Conservation (phyloP, 2,888 invertebrate genomes). For the Lamellibrachia satsuma region DNA sequence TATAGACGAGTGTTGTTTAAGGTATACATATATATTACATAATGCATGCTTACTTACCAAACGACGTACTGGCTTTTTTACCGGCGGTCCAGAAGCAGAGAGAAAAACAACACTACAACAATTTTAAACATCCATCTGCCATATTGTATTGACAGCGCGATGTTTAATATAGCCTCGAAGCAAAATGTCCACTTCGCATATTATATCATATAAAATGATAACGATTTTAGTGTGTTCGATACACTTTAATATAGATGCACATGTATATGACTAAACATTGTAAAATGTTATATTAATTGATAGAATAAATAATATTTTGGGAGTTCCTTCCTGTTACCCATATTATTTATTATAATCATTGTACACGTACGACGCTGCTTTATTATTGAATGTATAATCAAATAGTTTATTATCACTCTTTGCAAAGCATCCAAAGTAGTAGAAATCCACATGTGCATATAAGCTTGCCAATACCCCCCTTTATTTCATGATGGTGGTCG, state of each 20-base stretch:
- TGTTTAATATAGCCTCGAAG: not conserved
- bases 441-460: too few species aligned
- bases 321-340: not conserved
- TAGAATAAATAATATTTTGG: not conserved
- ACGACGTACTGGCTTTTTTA: not conserved
- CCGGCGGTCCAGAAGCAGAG: not conserved
- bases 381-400: too few species aligned
- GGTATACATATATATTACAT: not conserved
- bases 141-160: constrained; percentile 17
- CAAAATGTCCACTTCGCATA: not conserved
- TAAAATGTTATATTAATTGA: not conserved
- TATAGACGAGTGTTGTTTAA: not conserved
- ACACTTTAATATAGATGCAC: not conserved
- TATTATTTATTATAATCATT: not conserved
- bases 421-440: too few species aligned
- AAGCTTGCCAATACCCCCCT: too few species aligned
- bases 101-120: not conserved
- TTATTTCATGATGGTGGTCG: too few species aligned
- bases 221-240: not conserved
- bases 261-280: not conserved
- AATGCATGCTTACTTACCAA: not conserved
- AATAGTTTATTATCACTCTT: too few species aligned
- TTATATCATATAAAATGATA: not conserved
- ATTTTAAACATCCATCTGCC: not conserved
- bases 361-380: not conserved